Percentiles rank a stretch among this genome's conserved stretches.
Conservation (phyloP, 1,140 invertebrate genomes). For the Ceratosolen fusciceps region DNA sequence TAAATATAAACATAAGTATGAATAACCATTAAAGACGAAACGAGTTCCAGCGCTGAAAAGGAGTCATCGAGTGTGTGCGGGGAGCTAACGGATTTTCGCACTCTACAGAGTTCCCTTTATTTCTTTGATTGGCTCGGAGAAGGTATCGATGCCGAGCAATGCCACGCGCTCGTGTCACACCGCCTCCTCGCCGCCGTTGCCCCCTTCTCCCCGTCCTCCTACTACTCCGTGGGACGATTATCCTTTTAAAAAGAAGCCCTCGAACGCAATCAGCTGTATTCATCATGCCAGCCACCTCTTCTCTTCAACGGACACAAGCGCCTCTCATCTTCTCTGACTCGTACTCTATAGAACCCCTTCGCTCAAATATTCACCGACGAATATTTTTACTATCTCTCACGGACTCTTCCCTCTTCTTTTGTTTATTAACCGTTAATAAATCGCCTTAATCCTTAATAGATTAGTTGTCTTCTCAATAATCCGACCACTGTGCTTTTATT, state of each 20-base stretch:
- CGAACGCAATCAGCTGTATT: constrained; percentile 13
- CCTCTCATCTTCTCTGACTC: too few relatives aligned
- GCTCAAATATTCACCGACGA: too few relatives aligned
- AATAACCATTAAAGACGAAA: not conserved
- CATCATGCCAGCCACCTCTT: not conserved
- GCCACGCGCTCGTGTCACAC: not conserved
- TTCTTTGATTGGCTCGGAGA: not conserved
- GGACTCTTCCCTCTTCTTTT: too few relatives aligned
- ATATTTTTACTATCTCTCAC: too few relatives aligned
- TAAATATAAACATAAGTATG: constrained; percentile 2
- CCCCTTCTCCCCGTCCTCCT: too few relatives aligned
- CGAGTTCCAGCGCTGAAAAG: not conserved
- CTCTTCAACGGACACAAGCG: not conserved
- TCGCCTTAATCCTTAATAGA: too few relatives aligned
- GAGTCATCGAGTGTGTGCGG: not conserved
- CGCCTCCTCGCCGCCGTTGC: too few relatives aligned
- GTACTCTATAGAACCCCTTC: too few relatives aligned
- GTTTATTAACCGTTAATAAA: too few relatives aligned
- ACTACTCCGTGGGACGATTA: not conserved
- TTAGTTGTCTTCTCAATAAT: too few relatives aligned
- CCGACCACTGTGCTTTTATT: too few relatives aligned
- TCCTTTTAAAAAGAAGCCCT: not conserved
- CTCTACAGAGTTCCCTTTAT: constrained; percentile 1
- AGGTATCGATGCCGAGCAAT: not conserved
- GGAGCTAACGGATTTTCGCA: not conserved